These are phyloP conservation scores for Lutraria lutraria DNA, from an alignment of 2,888 invertebrate genomes.

Conservation along the genomic window DNA sequence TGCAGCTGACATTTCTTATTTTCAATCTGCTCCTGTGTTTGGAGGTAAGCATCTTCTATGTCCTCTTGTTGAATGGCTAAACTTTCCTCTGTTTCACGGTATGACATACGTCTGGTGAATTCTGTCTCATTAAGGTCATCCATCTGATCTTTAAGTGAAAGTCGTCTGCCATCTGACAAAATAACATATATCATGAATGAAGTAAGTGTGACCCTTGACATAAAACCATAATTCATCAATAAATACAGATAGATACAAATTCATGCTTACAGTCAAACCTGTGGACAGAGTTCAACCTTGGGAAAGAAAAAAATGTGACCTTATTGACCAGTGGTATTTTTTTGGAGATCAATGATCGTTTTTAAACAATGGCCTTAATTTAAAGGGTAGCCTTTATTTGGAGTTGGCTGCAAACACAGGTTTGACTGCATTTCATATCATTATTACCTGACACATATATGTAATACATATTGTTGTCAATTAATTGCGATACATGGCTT, in stretches of 20 bases:
- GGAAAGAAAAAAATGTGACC: no score
- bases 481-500: not conserved
- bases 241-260: not conserved
- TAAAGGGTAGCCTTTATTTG: no score
- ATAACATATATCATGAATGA: not conserved
- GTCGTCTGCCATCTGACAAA: slow-evolving; percentile 66
- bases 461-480: not conserved
- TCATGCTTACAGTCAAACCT: no score
- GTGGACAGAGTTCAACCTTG: no score
- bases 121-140: slow-evolving; percentile 74
- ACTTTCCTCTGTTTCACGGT: slow-evolving; percentile 71
- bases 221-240: not conserved
- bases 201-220: not conserved
- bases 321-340: no score
- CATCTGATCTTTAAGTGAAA: slow-evolving; percentile 75
- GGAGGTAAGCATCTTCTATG: slow-evolving; percentile 73
- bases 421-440: not conserved
- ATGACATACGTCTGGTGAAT: slow-evolving; percentile 69
- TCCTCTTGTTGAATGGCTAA: slow-evolving; percentile 73
- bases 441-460: not conserved
- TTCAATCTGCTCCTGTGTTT: slow-evolving; percentile 69
- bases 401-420: no score
- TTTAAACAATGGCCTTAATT: no score
- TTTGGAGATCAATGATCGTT: no score
- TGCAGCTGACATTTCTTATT: slow-evolving; percentile 66